Conservation (phyloP, 37 sponge, comb jelly and placozoan species). For the Aplysina aerophoba region DNA sequence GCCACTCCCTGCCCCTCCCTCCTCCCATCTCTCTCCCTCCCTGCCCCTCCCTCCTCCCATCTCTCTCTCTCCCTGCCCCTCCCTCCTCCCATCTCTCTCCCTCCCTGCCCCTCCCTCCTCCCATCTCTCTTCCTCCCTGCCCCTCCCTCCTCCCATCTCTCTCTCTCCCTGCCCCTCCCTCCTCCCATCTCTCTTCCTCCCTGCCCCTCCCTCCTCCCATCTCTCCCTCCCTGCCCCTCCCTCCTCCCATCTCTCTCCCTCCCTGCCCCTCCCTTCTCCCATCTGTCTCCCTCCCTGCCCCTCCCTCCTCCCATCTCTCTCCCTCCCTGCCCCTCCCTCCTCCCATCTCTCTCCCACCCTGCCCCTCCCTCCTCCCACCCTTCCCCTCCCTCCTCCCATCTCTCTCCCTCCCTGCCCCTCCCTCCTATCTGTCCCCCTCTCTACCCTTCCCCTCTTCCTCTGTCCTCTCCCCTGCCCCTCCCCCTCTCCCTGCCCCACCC, state of each 20-base stretch:
- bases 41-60: too few relatives aligned
- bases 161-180: neutral
- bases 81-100: too few relatives aligned
- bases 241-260: neutral
- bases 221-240: neutral
- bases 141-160: neutral
- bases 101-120: too few relatives aligned
- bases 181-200: neutral
- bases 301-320: too few relatives aligned
- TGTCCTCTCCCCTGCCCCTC: too few relatives aligned
- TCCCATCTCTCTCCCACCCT: neutral
- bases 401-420: neutral
- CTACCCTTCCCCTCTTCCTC: neutral
- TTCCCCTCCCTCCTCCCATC: neutral
- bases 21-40: neutral
- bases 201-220: neutral
- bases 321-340: too few relatives aligned
- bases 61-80: too few relatives aligned
- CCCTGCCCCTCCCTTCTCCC: neutral
- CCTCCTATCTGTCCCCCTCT: neutral
- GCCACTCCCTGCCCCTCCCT: neutral
- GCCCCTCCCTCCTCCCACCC: neutral
- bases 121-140: too few relatives aligned
- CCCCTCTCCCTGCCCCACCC: too few relatives aligned
- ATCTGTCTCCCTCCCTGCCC: too few relatives aligned